Evolutionary conservation across 1,140 invertebrate genomes (phyloP).

Genomic region (Lordiphosa collinella): DNA sequence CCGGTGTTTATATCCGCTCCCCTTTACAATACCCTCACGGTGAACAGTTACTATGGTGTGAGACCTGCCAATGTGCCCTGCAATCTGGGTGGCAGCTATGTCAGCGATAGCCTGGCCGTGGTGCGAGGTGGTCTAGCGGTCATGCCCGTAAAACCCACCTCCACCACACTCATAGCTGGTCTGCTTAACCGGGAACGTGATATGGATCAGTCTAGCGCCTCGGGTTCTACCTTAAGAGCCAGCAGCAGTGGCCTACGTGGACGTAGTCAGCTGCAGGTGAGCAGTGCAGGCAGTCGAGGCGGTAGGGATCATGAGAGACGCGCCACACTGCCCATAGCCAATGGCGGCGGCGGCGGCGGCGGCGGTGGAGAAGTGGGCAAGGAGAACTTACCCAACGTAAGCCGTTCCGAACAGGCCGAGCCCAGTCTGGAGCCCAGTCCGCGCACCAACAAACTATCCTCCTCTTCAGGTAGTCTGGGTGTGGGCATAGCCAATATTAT

Average conservation of each 20-base stretch:
- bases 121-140: slow-evolving; percentile 65
- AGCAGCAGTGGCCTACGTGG: slow-evolving; percentile 32
- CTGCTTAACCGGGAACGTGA: slow-evolving; percentile 74
- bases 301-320: slow-evolving; percentile 57
- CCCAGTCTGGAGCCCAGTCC: slow-evolving; percentile 45
- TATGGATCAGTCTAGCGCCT: slow-evolving; percentile 21
- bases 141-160: slow-evolving; percentile 72
- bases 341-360: slow-evolving; percentile 14
- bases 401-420: slow-evolving; percentile 20
- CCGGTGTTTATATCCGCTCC: slow-evolving; percentile 72
- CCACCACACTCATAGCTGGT: slow-evolving; percentile 69
- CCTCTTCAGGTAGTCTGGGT: slow-evolving; percentile 69
- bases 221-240: slow-evolving; percentile 9
- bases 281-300: slow-evolving; percentile 13
- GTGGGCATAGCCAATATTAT: slow-evolving; percentile 62
- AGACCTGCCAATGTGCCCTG: slow-evolving; percentile 39
- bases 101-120: slow-evolving; percentile 68
- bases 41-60: slow-evolving; percentile 57
- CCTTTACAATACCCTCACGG: slow-evolving; percentile 71
- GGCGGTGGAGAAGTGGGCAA: slow-evolving; percentile 6
- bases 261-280: slow-evolving; percentile 31
- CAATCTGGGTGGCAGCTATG: slow-evolving; percentile 62
- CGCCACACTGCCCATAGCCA: slow-evolving; percentile 70
- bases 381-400: slow-evolving; percentile 14
- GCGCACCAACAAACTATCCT: slow-evolving; percentile 62